Evolutionary conservation across 1,140 invertebrate species (phyloP).

Genomic region (Papilio helenus): DNA sequence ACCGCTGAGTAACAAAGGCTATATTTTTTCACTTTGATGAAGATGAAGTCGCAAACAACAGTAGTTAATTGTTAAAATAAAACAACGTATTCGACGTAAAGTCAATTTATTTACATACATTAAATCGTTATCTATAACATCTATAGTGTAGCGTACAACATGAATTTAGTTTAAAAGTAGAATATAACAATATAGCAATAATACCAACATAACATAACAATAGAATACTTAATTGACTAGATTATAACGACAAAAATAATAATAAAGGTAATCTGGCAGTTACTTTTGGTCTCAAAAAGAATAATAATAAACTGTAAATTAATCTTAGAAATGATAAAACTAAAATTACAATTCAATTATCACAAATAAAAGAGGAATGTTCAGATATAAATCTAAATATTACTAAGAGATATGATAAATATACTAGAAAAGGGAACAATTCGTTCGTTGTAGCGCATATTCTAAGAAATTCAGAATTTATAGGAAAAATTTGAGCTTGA

Average conservation of each 20-base stretch:
- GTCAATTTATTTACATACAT: constrained; percentile 48
- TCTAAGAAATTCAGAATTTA: constrained; percentile 41
- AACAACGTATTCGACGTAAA: constrained; percentile 43
- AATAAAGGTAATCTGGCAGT: constrained; percentile 27
- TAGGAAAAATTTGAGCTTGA: constrained; percentile 45
- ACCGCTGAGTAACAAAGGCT: too few species aligned
- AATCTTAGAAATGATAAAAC: neutral
- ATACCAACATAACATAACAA: neutral
- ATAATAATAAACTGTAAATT: constrained; percentile 15
- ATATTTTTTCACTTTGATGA: too few species aligned
- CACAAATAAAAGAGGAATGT: constrained; percentile 27
- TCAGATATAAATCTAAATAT: constrained; percentile 47
- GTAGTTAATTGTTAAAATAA: constrained; percentile 35
- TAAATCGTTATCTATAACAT: constrained; percentile 45
- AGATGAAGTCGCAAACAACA: neutral
- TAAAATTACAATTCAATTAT: neutral
- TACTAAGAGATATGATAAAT: constrained; percentile 55
- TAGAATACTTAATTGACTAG: neutral
- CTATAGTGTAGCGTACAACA: constrained; percentile 33
- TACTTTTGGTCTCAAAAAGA: neutral
- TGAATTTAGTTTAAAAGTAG: constrained; percentile 2
- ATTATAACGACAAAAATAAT: constrained; percentile 11
- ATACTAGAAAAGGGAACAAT: constrained; percentile 38
- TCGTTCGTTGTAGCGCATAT: constrained; percentile 41
- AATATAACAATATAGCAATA: neutral